phyloP scores from a whole-genome alignment of 2,113 vertebrate species.

The Lepus timidus region DNA sequence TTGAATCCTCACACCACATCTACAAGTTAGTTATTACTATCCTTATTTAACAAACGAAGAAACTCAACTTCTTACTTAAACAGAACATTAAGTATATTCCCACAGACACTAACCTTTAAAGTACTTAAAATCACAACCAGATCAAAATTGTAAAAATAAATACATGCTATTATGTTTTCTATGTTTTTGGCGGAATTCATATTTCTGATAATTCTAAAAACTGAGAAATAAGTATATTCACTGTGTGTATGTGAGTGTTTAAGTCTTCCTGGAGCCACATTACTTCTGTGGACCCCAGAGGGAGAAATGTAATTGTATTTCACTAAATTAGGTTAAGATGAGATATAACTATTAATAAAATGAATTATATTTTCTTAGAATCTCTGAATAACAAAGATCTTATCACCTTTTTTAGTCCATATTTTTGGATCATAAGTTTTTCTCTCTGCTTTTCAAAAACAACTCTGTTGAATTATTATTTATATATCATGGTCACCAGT shows the following conservation, averaged over 20 bases:
- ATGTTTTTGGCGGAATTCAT: slow-evolving; percentile 17
- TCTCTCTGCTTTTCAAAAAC: slow-evolving; percentile 12
- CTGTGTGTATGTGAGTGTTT: not conserved
- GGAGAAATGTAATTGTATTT: slow-evolving; percentile 32
- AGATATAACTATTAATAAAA: slow-evolving; percentile 33
- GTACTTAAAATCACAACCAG: not conserved
- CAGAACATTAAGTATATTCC: not conserved
- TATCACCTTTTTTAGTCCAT: not conserved
- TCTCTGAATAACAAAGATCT: not conserved
- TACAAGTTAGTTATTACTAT: not conserved
- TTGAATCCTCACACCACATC: not conserved
- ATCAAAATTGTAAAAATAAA: slow-evolving; percentile 21
- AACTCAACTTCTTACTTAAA: slow-evolving; percentile 11
- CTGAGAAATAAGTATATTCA: not conserved
- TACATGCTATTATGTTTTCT: not conserved
- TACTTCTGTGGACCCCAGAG: not conserved
- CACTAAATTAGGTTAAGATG: not conserved
- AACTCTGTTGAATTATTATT: not conserved
- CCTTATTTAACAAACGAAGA: not conserved
- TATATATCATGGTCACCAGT: not conserved
- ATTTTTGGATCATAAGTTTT: not conserved
- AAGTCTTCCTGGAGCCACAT: not conserved
- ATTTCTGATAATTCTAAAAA: slow-evolving; percentile 18
- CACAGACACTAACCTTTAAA: too few relatives aligned
- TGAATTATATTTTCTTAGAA: not conserved